Base-by-base conservation (phyloP, 2,888 invertebrate species). In the Ornithoptera alexandrae region DNA sequence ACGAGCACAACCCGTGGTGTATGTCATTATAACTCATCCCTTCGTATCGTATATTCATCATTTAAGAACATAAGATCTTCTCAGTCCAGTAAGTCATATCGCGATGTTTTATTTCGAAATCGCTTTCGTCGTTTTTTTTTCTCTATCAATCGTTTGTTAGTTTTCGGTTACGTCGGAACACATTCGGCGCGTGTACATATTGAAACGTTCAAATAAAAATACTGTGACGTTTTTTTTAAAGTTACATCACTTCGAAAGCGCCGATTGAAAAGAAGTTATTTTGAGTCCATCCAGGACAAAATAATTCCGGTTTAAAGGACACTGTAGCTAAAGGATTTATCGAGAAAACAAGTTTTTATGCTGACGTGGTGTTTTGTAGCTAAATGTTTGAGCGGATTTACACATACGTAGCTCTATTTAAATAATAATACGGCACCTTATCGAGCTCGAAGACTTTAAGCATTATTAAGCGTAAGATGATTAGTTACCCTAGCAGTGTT, bases 111-210 rank as follows among this genome's bases (percentile, higher is more conserved):
- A 39, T 39, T 39, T 39, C 17, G 22, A 20, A 46, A n/a, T 46
- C 12, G 50, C 0, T 30, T 30, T 15, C 22, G 10, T 50, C 24
- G 42, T 60, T 59, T 65, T 59, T 60, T 36, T 68, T 64, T 39
- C 24, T 60, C 6, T 22, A 64, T n/a, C 60, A 60, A 22, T 42
- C 53, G n/a, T 60, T 68, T 59, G 68, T 68, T 53, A 53, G 53
- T 64, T 64, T 60, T 60, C 24, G 4, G 64, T 59, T 24, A 22
- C 42, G 24, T 24, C 5, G 1, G 39, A 24, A 59, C 18, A 36
- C 30, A 50, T 58, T n/a, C 53, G 59, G 22, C 36, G 53, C 59
- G 46, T 53, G 59, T 53, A 53, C 18, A 62, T 57, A 58, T 62
- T 57, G 42, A 67, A 67, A 62, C 46, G 62, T 58, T 57, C 24